Conservation (phyloP, 2,888 invertebrate genomes). For the Lasioglossum calceatum region DNA sequence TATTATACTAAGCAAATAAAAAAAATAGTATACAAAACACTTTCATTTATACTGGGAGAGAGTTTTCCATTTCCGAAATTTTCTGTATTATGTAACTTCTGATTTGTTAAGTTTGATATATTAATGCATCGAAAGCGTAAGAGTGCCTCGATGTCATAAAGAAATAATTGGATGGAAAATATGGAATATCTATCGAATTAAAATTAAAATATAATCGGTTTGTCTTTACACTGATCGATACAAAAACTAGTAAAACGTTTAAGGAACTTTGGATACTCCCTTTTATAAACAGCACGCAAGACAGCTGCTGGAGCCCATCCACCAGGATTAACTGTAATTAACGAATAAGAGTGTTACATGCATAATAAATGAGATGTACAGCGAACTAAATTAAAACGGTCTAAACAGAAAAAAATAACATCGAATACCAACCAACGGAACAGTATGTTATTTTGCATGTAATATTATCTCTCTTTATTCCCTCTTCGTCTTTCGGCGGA, state of each 20-base stretch:
- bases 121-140: conserved; percentile 38
- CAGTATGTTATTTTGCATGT: conserved; percentile 99
- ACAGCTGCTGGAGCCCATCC: conserved; percentile 99
- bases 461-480: conserved; percentile 93
- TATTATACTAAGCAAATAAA: conserved; percentile 68
- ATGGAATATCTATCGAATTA: conserved; percentile 58
- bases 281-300: conserved; percentile 97
- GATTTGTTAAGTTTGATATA: conserved; percentile 54
- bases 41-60: conserved; percentile 63
- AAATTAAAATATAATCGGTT: conserved; percentile 91
- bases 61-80: conserved; percentile 49
- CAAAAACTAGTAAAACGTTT: conserved; percentile 99
- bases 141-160: conserved; percentile 54
- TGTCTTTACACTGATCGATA: conserved; percentile 95
- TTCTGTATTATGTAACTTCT: conserved; percentile 54
- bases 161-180: conserved; percentile 68
- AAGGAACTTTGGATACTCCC: conserved; percentile 99
- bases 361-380: background rate
- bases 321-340: conserved; percentile 96
- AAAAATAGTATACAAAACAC: conserved; percentile 70
- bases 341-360: conserved; percentile 23
- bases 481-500: conserved; percentile 91
- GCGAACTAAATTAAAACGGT: background rate
- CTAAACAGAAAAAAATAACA: conserved; percentile 10
- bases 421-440: conserved; percentile 92